Evolutionary conservation across 2,113 vertebrate species (phyloP), one percentile per base, ranked within the genome.

Genomic region (Podarcis muralis): DNA sequence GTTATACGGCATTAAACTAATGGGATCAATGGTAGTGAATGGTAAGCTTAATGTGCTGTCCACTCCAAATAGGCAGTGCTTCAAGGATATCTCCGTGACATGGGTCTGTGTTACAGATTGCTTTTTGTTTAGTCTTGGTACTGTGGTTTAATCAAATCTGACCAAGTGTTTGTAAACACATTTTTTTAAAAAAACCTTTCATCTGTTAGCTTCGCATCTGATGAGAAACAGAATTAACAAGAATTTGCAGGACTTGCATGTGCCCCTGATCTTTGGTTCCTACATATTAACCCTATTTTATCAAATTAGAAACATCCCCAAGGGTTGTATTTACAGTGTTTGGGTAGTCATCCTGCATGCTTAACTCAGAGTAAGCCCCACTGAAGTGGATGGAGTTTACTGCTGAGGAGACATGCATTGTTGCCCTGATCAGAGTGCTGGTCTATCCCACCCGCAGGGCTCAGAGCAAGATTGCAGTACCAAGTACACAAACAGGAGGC

Each of bases 141-240:
- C 84, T 91, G 86, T 89, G 92, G 94, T 93, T 93, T 94, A 95
- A 96, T 95, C 92, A 90, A 92, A 94, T 90, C 91, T 92, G 94
- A 92, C 94, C 94, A 95, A 95, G 92, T 95, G 91, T 95, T 95
- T 96, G 93, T 95, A 95, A 95, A 92, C 93, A 91, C 30, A 30
- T 37, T 92, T 92, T 92, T n/a, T n/a, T 3, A 30, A 40, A 75
- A 77, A 66, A 32, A n/a, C 91, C 88, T 92, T 87, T 93, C 89
- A 66, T 92, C 57, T 81, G 81, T 88, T 86, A 79, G 43, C 90
- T 92, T 91, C 81, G 85, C 20, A 30, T 81, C 57, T 93, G 91
- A 93, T 88, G 57, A 0, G 0, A 94, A 92, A 90, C 91, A 92
- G 92, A 93, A 94, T 90, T 87, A 91, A 65, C 30, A 72, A 87